Evolutionary conservation across 2,888 invertebrate genomes (phyloP).

Genomic region (Chorisops tibialis): DNA sequence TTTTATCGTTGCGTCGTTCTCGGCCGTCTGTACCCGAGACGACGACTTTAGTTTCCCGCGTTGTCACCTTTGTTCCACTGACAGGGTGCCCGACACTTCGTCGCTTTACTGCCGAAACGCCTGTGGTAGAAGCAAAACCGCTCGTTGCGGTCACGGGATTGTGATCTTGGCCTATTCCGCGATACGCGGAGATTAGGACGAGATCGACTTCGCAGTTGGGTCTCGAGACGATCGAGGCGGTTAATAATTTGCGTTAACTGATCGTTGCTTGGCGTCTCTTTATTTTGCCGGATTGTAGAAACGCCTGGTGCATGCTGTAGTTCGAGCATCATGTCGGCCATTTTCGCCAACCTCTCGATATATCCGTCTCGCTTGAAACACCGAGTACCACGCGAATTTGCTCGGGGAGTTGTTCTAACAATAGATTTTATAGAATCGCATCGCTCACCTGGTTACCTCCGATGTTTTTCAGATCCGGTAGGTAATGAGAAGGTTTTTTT

Average conservation of each 20-base stretch:
- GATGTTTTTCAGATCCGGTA: no score
- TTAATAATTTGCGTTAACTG: neutral
- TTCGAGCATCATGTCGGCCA: neutral
- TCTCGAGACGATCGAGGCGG: neutral
- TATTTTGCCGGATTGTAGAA: neutral
- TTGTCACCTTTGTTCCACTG: neutral
- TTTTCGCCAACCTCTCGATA: neutral
- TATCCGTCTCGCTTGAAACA: neutral
- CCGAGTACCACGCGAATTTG: neutral
- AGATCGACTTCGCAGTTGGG: neutral
- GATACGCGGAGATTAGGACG: no score
- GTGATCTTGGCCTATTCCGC: no score
- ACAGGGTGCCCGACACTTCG: neutral
- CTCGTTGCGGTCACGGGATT: neutral
- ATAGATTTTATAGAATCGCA: no score
- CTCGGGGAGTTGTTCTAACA: no score
- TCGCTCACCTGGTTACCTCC: no score
- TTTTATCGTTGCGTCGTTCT: neutral
- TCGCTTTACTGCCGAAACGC: neutral
- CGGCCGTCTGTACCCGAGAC: neutral
- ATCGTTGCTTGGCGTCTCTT: no score
- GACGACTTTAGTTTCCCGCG: neutral
- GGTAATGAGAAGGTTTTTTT: no score
- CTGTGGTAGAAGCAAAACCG: neutral
- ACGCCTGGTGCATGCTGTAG: neutral